Base-by-base conservation (phyloP, 92 coral and sea anemone species). In the Parazoanthus darwini region DNA sequence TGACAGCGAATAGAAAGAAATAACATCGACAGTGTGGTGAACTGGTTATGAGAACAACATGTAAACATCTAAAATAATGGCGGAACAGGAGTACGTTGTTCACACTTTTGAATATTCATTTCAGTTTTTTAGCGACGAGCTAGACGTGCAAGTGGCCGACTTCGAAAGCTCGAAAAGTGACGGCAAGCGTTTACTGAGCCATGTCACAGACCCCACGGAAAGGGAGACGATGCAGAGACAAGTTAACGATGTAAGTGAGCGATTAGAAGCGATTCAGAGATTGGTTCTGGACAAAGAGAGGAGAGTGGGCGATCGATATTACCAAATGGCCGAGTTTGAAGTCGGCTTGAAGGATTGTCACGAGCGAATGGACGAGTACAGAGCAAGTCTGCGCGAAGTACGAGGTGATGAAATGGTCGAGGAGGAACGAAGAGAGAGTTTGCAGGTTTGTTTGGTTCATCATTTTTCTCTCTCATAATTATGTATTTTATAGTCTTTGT, bases 61-160 rank as follows among this genome's bases (percentile, higher is more conserved):
- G 77, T 39, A 51, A 86, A 46, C 82, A 77, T 51, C 51, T 18
- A 3, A 26, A 86, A 86, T 86, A 63, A 92, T 89, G 93, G 94
- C 90, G 26, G 85, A 90, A 77, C 86, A 85, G 63, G 89, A 88
- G 81, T 88, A 87, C 58, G 82, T 89, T 85, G 85, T 86, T 80
- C 98, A 97, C 73, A 88, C 92, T 77, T 97, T 97, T 89, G 94
- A 96, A 77, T 84, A 84, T 84, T 84, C 67, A 8, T 97, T 95
- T 81, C 99, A 97, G 99, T 96, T 92, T 77, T 92, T 97, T 37
- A 92, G 94, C 88, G 98, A 97, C 70, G 98, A 97, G 88, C 85
- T 97, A 63, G 99, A 96, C 58, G 91, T 92, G 66, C 91, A 87
- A 51, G 88, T 89, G 82, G 92, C 93, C 70, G 98, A 95, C 86